phyloP scores from a whole-genome alignment of 2,797 vertebrate genomes.

The Arnoldichthys spilopterus region DNA sequence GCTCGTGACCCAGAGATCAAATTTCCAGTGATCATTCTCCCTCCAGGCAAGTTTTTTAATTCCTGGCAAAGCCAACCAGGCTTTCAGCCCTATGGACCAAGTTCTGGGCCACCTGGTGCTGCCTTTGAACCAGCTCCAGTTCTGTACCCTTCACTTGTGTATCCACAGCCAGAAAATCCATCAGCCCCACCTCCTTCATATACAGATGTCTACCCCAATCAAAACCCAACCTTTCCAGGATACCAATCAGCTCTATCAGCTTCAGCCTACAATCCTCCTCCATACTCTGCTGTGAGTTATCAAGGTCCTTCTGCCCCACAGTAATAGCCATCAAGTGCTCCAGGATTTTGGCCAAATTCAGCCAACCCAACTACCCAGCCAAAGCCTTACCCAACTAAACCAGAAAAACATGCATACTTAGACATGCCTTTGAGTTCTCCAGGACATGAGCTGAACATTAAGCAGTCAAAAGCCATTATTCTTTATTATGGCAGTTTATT shows the following conservation, averaged over 20 bases:
- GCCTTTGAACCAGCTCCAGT: constrained; percentile 38
- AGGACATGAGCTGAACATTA: background rate
- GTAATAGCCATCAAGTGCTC: constrained; percentile 30
- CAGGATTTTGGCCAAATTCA: constrained; percentile 26
- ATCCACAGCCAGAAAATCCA: constrained; percentile 46
- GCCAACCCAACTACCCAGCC: constrained; percentile 10
- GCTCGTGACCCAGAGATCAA: constrained; percentile 41
- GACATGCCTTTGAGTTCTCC: background rate
- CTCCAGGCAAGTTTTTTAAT: background rate
- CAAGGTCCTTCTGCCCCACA: constrained; percentile 54
- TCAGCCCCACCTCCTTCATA: constrained; percentile 47
- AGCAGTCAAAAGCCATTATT: background rate
- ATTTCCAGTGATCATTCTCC: constrained; percentile 47
- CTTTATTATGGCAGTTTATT: background rate
- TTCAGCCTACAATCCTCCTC: constrained; percentile 20
- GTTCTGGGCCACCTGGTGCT: background rate
- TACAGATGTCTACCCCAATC: constrained; percentile 36
- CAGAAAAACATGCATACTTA: constrained; percentile 15
- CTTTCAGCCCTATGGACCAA: constrained; percentile 7
- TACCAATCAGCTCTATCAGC: constrained; percentile 22
- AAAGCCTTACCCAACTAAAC: constrained; percentile 32
- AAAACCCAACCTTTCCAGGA: constrained; percentile 26
- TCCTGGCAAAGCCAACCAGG: constrained; percentile 12
- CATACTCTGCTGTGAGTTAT: constrained; percentile 36
- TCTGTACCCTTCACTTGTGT: constrained; percentile 22